Evolutionary conservation across 2,888 invertebrate species (phyloP).

Genomic region (Torymus tubicola): DNA sequence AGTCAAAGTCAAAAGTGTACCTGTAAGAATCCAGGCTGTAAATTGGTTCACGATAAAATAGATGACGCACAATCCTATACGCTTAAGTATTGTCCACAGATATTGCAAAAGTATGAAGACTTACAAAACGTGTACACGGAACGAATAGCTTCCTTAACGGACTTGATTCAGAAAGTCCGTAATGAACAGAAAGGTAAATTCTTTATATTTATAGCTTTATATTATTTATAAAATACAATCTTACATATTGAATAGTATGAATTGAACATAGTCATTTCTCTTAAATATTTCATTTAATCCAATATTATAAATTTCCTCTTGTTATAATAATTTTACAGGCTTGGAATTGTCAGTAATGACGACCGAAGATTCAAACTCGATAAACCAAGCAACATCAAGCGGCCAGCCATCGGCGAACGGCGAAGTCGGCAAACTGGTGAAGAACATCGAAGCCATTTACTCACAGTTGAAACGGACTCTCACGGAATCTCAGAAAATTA

Average conservation of each 20-base stretch:
- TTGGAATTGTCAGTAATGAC: conserved; percentile 66
- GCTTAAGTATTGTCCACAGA: conserved; percentile 66
- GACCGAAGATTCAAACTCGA: conserved; percentile 60
- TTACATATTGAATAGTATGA: neutral
- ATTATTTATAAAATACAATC: neutral
- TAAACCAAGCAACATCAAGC: conserved; percentile 3
- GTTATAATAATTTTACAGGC: conserved; percentile 57
- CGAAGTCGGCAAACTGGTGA: conserved; percentile 66
- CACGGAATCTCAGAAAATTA: conserved; percentile 68
- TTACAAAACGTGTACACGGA: conserved; percentile 79
- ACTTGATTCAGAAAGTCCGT: conserved; percentile 80
- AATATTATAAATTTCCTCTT: too few species aligned
- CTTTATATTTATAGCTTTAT: conserved; percentile 6
- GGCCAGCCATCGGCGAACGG: conserved; percentile 59
- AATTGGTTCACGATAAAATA: conserved; percentile 63
- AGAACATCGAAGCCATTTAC: conserved; percentile 70
- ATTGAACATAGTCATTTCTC: neutral
- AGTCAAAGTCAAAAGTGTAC: conserved; percentile 59
- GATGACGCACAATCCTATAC: conserved; percentile 62
- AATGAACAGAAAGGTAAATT: conserved; percentile 74
- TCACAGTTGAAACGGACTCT: conserved; percentile 68
- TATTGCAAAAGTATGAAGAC: conserved; percentile 76
- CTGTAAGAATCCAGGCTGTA: conserved; percentile 69
- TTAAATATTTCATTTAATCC: neutral
- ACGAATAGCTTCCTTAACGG: conserved; percentile 79